Conservation (phyloP, 2,797 vertebrate genomes). For the Galago senegalensis region DNA sequence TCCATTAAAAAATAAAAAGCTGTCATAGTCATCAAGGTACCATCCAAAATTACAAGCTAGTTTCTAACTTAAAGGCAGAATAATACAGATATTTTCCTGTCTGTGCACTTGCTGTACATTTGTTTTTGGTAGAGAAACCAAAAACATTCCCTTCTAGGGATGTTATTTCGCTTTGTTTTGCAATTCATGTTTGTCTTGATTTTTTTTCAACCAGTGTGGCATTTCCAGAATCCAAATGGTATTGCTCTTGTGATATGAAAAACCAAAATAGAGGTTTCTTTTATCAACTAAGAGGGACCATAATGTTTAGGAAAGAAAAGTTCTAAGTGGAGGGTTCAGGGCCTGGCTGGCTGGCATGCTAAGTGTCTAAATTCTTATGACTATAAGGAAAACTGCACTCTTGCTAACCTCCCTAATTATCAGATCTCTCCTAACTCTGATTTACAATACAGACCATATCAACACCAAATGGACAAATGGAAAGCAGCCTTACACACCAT, state of each 20-base stretch:
- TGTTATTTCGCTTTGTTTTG: slow-evolving; percentile 45
- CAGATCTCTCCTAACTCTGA: background rate
- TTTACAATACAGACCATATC: background rate
- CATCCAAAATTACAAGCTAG: background rate
- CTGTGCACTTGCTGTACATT: background rate
- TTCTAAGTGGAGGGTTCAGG: background rate
- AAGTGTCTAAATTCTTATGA: background rate
- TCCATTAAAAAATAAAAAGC: background rate
- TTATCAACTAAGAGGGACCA: background rate
- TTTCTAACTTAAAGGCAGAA: background rate
- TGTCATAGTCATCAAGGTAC: background rate
- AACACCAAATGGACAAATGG: background rate
- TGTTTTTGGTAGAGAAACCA: slow-evolving; percentile 47
- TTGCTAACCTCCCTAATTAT: background rate
- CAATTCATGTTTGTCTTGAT: slow-evolving; percentile 8
- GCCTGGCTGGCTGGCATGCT: background rate
- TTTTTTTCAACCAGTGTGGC: background rate
- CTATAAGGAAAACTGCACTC: background rate
- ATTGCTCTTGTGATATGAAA: background rate
- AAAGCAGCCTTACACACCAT: background rate
- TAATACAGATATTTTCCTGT: background rate
- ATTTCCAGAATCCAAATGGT: background rate
- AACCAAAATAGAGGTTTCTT: background rate
- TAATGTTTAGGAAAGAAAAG: background rate
- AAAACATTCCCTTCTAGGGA: background rate